Evolutionary conservation across 53 echinoderm and acorn worm genomes (phyloP), one percentile per base, ranked within the genome.

Genomic region (Actinopyga echinites): DNA sequence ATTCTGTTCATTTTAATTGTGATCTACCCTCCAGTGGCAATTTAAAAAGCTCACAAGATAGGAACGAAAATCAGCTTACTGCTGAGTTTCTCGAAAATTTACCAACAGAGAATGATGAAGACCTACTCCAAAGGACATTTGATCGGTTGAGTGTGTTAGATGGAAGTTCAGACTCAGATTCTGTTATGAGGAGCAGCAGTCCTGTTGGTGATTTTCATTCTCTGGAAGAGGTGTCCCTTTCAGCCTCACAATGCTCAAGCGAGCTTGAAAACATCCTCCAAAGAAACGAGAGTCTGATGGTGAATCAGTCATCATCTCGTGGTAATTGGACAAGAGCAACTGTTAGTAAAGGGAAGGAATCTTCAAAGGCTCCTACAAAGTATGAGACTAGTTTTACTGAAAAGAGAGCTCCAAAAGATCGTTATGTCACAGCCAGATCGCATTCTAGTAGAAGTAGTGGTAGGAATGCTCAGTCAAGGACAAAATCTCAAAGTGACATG

Each of bases 81-180:
- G 30, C 62, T 25, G 30, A 11, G 11, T 23, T 62, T 5, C 26
- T 62, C 22, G 62, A 11, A 62, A 29, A 26, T 62, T 62, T 62
- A 29, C 62, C 62, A 6, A 32, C 77, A 40, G 56, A 55, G 21
- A 19, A 78, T 55, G 78, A 78, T 20, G 57, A 56, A 15, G 78
- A 78, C 19, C 57, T 78, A 1, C 30, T 78, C 1, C 55, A 78
- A 78, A 54, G 78, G 28, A 78, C 78, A 5, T 80, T 80, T 60
- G 81, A 60, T 21, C 35, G 81, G 38, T 28, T 80, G 6, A 62
- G 81, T 34, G 28, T 80, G 5, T 20, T 80, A 22, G 81, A 80
- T 62, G 81, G 81, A 36, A 80, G 81, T 25, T 80, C 81, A 32
- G 81, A 80, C 35, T 22, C 34, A 33, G 81, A 80, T 32, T 60